Conservation (phyloP, 2,797 vertebrate genomes). For the Sphenopsis melanotis region DNA sequence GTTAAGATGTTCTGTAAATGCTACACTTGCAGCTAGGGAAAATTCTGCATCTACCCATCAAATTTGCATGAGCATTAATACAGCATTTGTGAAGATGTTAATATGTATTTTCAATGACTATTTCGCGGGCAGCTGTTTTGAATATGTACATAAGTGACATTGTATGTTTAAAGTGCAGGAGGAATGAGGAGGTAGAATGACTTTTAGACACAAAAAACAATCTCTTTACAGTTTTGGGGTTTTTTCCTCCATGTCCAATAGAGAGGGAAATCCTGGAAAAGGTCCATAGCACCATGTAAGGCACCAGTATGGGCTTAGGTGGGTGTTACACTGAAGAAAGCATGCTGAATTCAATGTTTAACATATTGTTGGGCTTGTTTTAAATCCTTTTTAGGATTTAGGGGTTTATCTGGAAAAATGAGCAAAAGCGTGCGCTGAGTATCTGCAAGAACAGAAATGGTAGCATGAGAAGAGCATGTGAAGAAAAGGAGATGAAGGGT, state of each 20-base stretch:
- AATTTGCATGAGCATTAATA: not conserved
- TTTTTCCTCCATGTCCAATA: not conserved
- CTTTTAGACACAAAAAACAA: not conserved
- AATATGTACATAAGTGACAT: not conserved
- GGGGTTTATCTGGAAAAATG: not conserved
- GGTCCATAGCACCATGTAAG: not conserved
- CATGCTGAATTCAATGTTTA: not conserved
- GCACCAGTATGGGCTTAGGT: not conserved
- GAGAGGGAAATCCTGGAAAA: not conserved
- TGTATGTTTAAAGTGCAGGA: not conserved
- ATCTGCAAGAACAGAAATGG: not conserved
- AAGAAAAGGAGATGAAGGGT: not conserved
- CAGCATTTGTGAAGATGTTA: not conserved
- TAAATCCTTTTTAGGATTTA: not conserved
- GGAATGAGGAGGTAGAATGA: not conserved
- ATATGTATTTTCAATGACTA: not conserved
- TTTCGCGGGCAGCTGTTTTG: not conserved
- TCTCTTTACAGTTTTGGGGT: not conserved
- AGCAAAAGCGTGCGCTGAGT: not conserved
- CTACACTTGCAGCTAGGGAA: not conserved
- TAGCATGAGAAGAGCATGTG: not conserved
- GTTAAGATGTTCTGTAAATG: not conserved
- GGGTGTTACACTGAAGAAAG: not conserved
- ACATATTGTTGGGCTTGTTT: not conserved
- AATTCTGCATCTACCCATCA: not conserved